Conservation (phyloP, 2,888 invertebrate genomes). For the Helleia helle region DNA sequence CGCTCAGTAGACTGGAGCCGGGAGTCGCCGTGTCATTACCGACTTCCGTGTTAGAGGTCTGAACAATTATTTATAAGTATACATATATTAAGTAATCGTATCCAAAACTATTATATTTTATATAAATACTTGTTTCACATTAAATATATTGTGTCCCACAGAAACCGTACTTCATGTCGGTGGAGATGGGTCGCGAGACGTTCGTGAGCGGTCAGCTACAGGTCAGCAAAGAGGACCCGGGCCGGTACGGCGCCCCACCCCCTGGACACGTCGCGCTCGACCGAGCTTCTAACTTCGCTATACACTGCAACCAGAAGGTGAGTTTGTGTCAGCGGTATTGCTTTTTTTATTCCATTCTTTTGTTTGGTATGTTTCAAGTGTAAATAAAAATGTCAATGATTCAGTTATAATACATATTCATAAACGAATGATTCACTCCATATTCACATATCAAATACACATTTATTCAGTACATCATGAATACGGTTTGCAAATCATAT, state of each 20-base stretch:
- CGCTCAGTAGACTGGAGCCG: conserved; percentile 47
- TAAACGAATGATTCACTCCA: no score
- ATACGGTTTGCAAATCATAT: no score
- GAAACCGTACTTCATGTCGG: conserved; percentile 59
- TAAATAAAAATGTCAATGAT: no score
- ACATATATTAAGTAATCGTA: no score
- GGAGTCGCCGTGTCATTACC: conserved; percentile 47
- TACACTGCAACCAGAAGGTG: conserved; percentile 53
- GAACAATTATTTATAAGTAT: no score
- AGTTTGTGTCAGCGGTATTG: background rate
- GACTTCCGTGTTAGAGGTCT: conserved; percentile 36
- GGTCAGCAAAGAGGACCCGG: conserved; percentile 36
- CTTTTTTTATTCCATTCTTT: no score
- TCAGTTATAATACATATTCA: no score
- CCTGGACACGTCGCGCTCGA: conserved; percentile 43
- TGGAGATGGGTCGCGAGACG: conserved; percentile 50
- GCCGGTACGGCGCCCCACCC: conserved; percentile 46
- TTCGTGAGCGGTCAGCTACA: conserved; percentile 47
- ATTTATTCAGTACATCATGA: no score
- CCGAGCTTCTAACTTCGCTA: conserved; percentile 36
- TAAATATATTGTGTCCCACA: conserved; percentile 24
- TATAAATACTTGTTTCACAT: no score
- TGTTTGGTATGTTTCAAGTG: no score
- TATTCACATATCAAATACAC: no score
- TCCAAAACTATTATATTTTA: no score